These are phyloP conservation scores for Villa cingulata DNA, from an alignment of 2,888 invertebrate species.

Conservation along the genomic window DNA sequence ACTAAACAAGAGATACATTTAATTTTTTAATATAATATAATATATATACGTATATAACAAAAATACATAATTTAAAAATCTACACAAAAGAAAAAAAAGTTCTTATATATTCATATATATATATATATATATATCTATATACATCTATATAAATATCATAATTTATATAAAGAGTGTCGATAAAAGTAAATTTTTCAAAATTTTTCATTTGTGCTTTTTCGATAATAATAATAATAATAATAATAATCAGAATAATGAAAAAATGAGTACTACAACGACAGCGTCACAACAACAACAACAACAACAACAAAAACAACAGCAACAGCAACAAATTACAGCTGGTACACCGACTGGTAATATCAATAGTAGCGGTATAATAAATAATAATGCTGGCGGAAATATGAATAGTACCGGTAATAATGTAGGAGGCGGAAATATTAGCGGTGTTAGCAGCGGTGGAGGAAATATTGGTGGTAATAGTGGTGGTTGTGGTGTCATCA, in stretches of 20 bases:
- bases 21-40: too few species aligned
- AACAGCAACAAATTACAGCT: too few species aligned
- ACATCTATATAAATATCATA: too few species aligned
- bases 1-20: too few species aligned
- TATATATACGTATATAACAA: too few species aligned
- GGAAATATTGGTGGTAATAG: neutral
- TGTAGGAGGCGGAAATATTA: neutral
- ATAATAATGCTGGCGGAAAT: neutral
- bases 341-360: neutral
- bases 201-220: neutral
- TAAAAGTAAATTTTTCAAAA: neutral
- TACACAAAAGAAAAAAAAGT: too few species aligned
- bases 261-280: constrained; percentile 6
- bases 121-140: too few species aligned
- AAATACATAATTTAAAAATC: too few species aligned
- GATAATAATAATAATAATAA: neutral
- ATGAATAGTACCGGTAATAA: neutral
- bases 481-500: too few species aligned
- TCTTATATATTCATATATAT: too few species aligned
- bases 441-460: neutral
- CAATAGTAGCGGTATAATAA: neutral
- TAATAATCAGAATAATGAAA: constrained; percentile 2
- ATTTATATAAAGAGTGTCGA: too few species aligned
- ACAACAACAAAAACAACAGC: neutral
- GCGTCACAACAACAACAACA: neutral